Conservation (phyloP, 2,113 vertebrate species). For the Gallinago undulata region DNA sequence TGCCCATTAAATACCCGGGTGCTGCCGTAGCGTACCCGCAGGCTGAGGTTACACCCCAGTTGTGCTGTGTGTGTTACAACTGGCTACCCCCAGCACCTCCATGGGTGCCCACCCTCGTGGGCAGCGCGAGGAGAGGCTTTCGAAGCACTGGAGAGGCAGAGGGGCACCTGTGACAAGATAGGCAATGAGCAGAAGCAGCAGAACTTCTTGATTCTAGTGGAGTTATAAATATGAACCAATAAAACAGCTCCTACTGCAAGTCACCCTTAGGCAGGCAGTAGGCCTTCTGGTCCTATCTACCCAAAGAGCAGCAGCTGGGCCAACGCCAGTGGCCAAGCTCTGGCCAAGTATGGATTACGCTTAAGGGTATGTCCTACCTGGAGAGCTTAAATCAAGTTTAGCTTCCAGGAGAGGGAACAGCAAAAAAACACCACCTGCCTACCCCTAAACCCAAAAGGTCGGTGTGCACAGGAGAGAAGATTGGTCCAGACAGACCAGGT, state of each 20-base stretch:
- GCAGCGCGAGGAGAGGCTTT: neutral
- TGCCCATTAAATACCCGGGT: neutral
- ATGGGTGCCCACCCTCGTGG: rapidly evolving
- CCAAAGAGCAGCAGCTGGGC: neutral
- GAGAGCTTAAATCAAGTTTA: neutral
- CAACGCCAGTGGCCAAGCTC: neutral
- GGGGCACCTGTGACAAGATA: neutral
- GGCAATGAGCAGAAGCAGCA: neutral
- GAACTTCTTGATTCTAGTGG: neutral
- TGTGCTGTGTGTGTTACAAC: neutral
- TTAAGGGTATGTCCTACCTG: neutral
- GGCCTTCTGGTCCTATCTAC: neutral
- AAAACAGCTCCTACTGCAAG: neutral
- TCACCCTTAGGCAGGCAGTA: neutral
- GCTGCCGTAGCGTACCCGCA: neutral
- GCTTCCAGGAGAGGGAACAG: neutral
- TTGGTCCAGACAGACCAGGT: neutral
- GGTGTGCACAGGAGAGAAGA: neutral
- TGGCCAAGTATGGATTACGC: neutral
- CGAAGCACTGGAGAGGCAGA: neutral
- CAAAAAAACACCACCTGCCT: neutral
- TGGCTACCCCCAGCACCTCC: neutral
- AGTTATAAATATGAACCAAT: neutral
- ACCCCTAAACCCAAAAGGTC: neutral
- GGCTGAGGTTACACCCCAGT: rapidly evolving